Evolutionary conservation across 2,888 invertebrate species (phyloP).

Genomic region (Seira ritae): DNA sequence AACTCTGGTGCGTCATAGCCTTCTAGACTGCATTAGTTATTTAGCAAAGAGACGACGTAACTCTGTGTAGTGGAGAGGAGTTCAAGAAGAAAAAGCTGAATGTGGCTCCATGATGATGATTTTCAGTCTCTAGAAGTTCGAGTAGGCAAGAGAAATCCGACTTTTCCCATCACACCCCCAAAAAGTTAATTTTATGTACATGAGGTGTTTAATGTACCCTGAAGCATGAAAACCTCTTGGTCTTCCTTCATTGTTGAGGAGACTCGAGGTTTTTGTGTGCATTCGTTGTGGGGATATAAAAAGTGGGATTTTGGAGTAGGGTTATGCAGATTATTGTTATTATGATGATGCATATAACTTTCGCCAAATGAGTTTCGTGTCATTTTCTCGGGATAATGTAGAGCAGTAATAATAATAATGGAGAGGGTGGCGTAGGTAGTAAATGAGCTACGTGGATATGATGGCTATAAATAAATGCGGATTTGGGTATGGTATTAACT

Average conservation of each 20-base stretch:
- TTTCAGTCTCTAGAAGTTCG: no score
- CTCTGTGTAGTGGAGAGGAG: no score
- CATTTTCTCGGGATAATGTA: neutral
- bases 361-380: neutral
- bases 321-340: slow-evolving; percentile 15
- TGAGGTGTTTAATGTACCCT: slow-evolving; percentile 59
- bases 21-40: no score
- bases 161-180: no score
- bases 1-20: neutral
- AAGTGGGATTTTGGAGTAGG: neutral
- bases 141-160: no score
- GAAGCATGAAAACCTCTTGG: slow-evolving; percentile 59
- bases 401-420: neutral
- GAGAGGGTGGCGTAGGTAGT: neutral
- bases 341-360: neutral
- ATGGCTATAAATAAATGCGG: neutral
- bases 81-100: no score
- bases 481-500: no score
- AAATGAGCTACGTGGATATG: neutral
- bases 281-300: neutral
- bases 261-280: neutral
- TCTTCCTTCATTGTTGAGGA: slow-evolving; percentile 45
- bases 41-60: no score
- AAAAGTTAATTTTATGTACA: slow-evolving; percentile 56
- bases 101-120: no score